Percentiles rank a stretch among this genome's conserved stretches.
Evolutionary conservation across 2,113 vertebrate genomes (phyloP).

Genomic region (Aythya baeri): DNA sequence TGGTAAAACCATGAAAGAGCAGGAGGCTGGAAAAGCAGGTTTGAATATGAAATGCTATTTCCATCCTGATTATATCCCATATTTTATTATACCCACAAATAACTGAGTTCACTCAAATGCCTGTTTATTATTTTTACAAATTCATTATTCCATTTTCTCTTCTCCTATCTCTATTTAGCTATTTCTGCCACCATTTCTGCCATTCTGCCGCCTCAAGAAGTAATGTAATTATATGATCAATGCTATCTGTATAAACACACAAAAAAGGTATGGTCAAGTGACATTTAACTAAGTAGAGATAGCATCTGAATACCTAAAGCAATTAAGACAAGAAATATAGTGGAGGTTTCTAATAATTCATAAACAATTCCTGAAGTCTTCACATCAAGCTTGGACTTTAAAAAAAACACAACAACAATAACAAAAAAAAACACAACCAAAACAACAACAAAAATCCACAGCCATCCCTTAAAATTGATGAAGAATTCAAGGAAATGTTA

Average conservation of each 20-base stretch:
- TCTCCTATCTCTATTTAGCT: neutral
- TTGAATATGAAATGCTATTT: neutral
- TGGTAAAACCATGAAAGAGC: neutral
- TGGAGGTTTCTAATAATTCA: neutral
- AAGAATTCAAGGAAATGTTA: neutral
- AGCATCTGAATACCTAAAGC: neutral
- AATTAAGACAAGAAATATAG: neutral
- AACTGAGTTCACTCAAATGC: neutral
- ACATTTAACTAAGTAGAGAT: neutral
- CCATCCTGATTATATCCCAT: neutral
- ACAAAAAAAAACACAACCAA: too few relatives aligned
- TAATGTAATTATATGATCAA: neutral
- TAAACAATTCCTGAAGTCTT: neutral
- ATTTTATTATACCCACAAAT: neutral
- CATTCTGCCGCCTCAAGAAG: neutral
- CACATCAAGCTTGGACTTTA: neutral
- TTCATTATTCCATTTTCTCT: neutral
- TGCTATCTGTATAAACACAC: neutral
- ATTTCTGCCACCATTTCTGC: neutral
- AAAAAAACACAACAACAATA: neutral
- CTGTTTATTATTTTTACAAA: neutral
- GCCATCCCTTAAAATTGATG: neutral
- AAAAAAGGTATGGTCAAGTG: neutral
- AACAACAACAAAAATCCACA: neutral
- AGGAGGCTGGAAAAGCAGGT: neutral